Base-by-base conservation (phyloP, 2,888 invertebrate species). In the Taphrorychus bicolor region DNA sequence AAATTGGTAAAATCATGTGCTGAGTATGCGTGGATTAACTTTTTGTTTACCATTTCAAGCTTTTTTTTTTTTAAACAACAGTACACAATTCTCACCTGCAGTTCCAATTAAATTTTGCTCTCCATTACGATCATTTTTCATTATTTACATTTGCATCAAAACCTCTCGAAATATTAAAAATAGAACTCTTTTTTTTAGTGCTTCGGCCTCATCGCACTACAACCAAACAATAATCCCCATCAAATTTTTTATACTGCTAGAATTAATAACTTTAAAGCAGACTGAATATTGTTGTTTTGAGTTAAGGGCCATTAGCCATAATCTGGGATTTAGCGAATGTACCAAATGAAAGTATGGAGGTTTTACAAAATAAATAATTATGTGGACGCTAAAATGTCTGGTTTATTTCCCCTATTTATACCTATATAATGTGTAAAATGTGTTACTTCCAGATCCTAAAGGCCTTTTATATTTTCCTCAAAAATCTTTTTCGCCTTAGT, bases 1-100 rank as follows among this genome's bases (percentile, higher is more conserved):
- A 51, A 51, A 51, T 51, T 51, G 19, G 51, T 51, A 21, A 45
- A 45, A 45, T 45, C 4, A 17, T 45, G 45, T 45, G 14, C 14
- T 14, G 45, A 45, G 45, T 45, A 17, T n/a, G n/a, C 17, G 45
- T 45, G 32, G 32, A 32, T 32, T 9, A 32, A 32, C 32, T 45
- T 5, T 14, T 1, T 17, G 14, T 7, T 14, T n/a, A n/a, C n/a
- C n/a, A n/a, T 32, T 32, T 32, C 32, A 32, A 32, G 9, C 11
- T 32, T 32, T 32, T 32, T 24, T 42, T 14, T 45, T 45, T 45
- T n/a, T 3, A 14, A 3, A 17, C 14, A 7, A 16, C 14, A 9
- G 14, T n/a, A 5, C 45, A 45, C 45, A 14, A 45, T n/a, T 9
- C 32, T 32, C 11, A 11, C n/a, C n/a, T 32, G 32, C 32, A 32